Conservation (phyloP, 1,140 invertebrate genomes). For the Pteromalus puparum region DNA sequence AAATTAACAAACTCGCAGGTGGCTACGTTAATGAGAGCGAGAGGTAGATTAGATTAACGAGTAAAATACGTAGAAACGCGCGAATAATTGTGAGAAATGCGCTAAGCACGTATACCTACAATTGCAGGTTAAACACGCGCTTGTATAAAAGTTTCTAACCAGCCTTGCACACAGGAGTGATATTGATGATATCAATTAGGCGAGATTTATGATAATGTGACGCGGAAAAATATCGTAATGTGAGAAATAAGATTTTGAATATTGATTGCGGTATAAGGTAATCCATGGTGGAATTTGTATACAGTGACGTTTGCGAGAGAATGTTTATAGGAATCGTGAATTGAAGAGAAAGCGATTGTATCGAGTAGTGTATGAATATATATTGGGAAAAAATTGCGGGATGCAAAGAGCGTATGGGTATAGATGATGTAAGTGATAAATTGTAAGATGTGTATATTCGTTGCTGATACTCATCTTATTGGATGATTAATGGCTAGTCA, state of each 20-base stretch:
- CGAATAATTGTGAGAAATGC: conserved; percentile 20
- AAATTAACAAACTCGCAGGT: background rate
- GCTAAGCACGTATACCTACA: too few relatives aligned
- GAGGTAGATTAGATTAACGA: background rate
- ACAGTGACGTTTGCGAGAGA: background rate
- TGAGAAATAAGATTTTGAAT: background rate
- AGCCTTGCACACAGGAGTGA: background rate
- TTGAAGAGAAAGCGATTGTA: background rate
- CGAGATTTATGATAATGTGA: background rate
- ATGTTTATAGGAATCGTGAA: background rate
- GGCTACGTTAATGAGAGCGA: background rate
- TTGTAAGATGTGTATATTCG: background rate
- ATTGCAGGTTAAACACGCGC: too few relatives aligned
- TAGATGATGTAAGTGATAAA: background rate
- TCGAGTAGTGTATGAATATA: background rate
- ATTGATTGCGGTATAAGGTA: background rate
- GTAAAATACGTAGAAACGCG: background rate
- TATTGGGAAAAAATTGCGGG: background rate
- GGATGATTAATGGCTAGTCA: background rate
- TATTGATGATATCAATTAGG: conserved; percentile 1
- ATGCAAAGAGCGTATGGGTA: background rate
- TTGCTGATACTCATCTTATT: background rate
- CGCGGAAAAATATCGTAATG: background rate
- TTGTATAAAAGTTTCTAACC: too few relatives aligned
- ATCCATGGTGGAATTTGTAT: background rate